These are phyloP conservation scores for Polietes domitor DNA, from an alignment of 2,888 invertebrate genomes.

Conservation along the genomic window DNA sequence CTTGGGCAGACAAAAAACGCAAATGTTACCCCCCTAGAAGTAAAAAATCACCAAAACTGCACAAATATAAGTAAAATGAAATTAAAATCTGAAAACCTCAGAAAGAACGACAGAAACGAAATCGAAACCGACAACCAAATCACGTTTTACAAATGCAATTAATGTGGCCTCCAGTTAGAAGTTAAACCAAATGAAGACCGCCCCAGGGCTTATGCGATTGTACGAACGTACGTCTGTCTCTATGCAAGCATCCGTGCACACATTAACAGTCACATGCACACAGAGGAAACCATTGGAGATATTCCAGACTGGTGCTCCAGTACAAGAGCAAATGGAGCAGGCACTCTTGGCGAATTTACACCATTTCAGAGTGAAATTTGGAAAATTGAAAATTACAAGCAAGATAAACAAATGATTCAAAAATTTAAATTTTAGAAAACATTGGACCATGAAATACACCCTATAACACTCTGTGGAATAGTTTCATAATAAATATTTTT, in stretches of 20 bases:
- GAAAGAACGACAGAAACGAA: slow-evolving; percentile 7
- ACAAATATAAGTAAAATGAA: slow-evolving; percentile 19
- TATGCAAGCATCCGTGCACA: slow-evolving; percentile 21
- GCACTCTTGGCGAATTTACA: background rate
- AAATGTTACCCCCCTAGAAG: background rate
- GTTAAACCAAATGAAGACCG: slow-evolving; percentile 30
- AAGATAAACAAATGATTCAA: too few species aligned
- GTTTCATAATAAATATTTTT: too few species aligned
- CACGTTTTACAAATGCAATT: slow-evolving; percentile 59
- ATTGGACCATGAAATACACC: too few species aligned
- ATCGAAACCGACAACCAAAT: slow-evolving; percentile 46
- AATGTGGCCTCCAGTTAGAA: slow-evolving; percentile 55
- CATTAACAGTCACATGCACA: slow-evolving; percentile 38
- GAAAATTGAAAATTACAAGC: background rate
- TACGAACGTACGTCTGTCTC: background rate
- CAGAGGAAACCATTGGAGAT: slow-evolving; percentile 8
- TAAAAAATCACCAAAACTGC: slow-evolving; percentile 3
- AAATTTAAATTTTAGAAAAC: too few species aligned
- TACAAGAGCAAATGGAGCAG: background rate
- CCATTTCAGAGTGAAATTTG: background rate
- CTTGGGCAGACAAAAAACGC: background rate
- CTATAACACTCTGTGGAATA: too few species aligned
- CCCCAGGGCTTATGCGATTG: slow-evolving; percentile 20
- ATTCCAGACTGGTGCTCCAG: background rate
- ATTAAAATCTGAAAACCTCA: slow-evolving; percentile 41